A percentile compares a stretch with the other conserved stretches of the same genome.
Evolutionary conservation across 2,797 vertebrate species (phyloP).

Genomic region (Odontamblyopus lacepedii): DNA sequence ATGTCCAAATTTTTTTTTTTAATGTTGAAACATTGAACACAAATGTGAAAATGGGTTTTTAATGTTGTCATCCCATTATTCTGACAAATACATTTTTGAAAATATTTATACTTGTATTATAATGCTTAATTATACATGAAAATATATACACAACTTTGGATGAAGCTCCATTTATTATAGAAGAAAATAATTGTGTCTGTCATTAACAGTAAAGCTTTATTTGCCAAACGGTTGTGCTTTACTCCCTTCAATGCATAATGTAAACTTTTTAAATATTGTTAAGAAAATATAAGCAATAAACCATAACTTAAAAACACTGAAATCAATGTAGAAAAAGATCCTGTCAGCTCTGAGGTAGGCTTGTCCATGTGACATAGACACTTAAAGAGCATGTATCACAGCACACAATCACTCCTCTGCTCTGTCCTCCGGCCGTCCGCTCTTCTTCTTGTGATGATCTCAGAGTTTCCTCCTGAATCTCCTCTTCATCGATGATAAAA

Average conservation of each 20-base stretch:
- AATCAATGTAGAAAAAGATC: neutral
- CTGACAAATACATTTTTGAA: neutral
- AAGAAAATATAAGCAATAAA: neutral
- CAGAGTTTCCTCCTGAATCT: slow-evolving; percentile 41
- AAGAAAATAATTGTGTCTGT: neutral
- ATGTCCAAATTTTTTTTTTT: too few relatives aligned
- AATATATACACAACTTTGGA: neutral
- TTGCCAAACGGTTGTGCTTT: neutral
- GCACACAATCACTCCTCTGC: slow-evolving; percentile 64
- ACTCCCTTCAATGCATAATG: neutral
- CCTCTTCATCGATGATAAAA: slow-evolving; percentile 57
- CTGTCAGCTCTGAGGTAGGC: neutral
- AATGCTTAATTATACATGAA: neutral
- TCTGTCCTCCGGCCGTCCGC: neutral
- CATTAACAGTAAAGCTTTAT: neutral
- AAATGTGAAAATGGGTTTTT: neutral
- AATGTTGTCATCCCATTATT: neutral
- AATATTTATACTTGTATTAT: neutral
- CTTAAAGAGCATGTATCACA: slow-evolving; percentile 75
- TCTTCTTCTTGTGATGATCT: slow-evolving; percentile 21
- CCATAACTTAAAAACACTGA: too few relatives aligned
- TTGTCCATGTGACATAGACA: slow-evolving; percentile 43
- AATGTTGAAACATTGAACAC: too few relatives aligned
- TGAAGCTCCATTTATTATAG: neutral
- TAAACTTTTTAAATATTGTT: neutral